Evolutionary conservation across 2,797 vertebrate species (phyloP).

Genomic region (Gadopsis marmoratus): DNA sequence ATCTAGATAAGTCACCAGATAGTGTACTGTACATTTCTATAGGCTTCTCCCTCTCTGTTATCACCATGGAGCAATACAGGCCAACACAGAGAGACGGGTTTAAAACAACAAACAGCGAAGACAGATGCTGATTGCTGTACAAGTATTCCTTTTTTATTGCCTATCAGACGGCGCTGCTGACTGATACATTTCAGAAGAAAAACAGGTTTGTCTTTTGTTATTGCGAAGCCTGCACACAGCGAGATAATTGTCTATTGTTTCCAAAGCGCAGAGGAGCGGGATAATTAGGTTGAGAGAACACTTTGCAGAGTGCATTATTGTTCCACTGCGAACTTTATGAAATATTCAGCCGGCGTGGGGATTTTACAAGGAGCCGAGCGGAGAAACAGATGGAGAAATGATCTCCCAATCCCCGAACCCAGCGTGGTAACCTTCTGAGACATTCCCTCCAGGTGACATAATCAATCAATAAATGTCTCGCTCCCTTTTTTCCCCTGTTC

Average conservation of each 20-base stretch:
- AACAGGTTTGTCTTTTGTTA: slow-evolving; percentile 81
- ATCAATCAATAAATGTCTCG: slow-evolving; percentile 77
- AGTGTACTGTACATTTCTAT: slow-evolving; percentile 74
- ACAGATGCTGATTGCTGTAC: slow-evolving; percentile 70
- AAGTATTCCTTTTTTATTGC: slow-evolving; percentile 69
- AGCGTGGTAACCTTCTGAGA: slow-evolving; percentile 69
- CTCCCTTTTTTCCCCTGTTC: background rate
- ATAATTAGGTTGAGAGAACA: slow-evolving; percentile 81
- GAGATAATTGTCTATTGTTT: slow-evolving; percentile 83
- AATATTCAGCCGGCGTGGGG: slow-evolving; percentile 71
- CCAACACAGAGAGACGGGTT: slow-evolving; percentile 54
- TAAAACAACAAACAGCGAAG: slow-evolving; percentile 63
- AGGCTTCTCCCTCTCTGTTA: slow-evolving; percentile 53
- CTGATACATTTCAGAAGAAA: slow-evolving; percentile 76
- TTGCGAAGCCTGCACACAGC: slow-evolving; percentile 68
- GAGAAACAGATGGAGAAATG: slow-evolving; percentile 74
- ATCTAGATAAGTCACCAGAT: slow-evolving; percentile 83
- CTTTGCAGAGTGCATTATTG: slow-evolving; percentile 80
- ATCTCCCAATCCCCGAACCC: slow-evolving; percentile 62
- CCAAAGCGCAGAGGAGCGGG: slow-evolving; percentile 69
- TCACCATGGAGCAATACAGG: slow-evolving; percentile 56
- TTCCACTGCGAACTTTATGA: slow-evolving; percentile 83
- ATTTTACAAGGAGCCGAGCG: slow-evolving; percentile 65
- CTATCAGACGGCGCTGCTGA: slow-evolving; percentile 68
- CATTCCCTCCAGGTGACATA: slow-evolving; percentile 77